Evolutionary conservation across 2,797 vertebrate species (phyloP), one percentile per base, ranked within the genome.

Genomic region (Acipenser ruthenus): DNA sequence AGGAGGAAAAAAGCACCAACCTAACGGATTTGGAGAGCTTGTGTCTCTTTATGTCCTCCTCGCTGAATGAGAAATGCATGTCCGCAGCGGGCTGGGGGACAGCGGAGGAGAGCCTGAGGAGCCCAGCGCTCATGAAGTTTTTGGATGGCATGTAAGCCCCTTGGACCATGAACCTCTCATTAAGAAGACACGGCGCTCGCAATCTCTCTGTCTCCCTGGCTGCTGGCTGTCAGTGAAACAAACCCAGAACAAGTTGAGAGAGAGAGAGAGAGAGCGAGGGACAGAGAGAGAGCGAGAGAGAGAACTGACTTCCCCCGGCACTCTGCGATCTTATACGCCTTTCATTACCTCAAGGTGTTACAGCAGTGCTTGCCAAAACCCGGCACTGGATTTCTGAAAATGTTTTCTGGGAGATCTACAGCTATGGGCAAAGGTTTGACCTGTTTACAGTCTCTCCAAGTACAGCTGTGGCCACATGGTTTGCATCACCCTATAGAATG

Each of bases 41-140:
- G 66, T 74, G 83, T 68, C 69, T 75, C 62, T 72, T 75, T 59
- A 77, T 80, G 70, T 85, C 84, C 70, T 83, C 85, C 12, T 84
- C 80, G 69, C 79, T 80, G 81, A 81, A 83, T 72, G 83, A 80
- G 75, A 86, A 85, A 67, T 80, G 80, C 76, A 75, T 75, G 49
- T 37, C 60, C 13, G 47, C 52, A 37, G 49, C 10, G 67, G 71
- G 65, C 60, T 18, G 18, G 60, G 60, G 10, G 10, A 23, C 13
- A 6, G 18, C 10, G 60, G 60, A 13, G 18, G 60, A 18, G 6
- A 62, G 18, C 60, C 60, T 6, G 12, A 62, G 60, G 10, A 62
- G 60, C 60, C 18, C 60, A 7, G 60, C 8, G 60, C 13, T 18
- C 60, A 18, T 9, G 60, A 62, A 62, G 8, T 8, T 18, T 62